Percentiles rank a stretch among this genome's conserved stretches.
Conservation (phyloP, 2,888 invertebrate species). For the Neocrepidodera transversa region DNA sequence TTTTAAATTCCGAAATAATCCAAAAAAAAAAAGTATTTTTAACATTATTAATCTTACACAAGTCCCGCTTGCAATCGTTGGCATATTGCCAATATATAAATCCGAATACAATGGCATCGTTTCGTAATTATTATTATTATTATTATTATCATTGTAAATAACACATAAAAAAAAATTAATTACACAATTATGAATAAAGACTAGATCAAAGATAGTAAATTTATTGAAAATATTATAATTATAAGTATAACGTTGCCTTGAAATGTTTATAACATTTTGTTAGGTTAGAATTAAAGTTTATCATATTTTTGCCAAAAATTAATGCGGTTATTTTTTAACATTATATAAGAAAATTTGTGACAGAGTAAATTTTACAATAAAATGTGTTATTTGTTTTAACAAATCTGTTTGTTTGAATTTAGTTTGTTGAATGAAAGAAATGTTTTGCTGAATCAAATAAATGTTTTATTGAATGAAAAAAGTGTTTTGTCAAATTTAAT, state of each 20-base stretch:
- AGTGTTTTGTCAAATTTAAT: no score
- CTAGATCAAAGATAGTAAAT: slow-evolving; percentile 11
- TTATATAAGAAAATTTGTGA: no score
- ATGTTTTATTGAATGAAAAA: no score
- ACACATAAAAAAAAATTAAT: slow-evolving; percentile 9
- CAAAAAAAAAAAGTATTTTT: neutral
- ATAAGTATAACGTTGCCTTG: slow-evolving; percentile 1
- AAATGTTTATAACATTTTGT: no score
- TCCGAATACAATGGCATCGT: slow-evolving; percentile 7
- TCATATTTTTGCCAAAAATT: neutral
- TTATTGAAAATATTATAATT: slow-evolving; percentile 8
- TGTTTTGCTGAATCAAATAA: no score
- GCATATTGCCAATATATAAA: slow-evolving; percentile 12
- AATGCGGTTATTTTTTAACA: no score
- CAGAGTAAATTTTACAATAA: no score
- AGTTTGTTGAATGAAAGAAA: no score
- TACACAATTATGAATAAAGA: slow-evolving; percentile 14
- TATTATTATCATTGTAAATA: slow-evolving; percentile 10
- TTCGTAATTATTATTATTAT: slow-evolving; percentile 1
- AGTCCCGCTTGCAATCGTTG: neutral
- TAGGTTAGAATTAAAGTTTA: neutral
- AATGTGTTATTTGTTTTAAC: no score
- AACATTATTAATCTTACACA: slow-evolving; percentile 1
- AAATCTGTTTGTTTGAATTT: no score
- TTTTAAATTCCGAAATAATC: neutral